Conservation (phyloP, 64 coral and sea anemone genomes). For the Pocillopora verrucosa region DNA sequence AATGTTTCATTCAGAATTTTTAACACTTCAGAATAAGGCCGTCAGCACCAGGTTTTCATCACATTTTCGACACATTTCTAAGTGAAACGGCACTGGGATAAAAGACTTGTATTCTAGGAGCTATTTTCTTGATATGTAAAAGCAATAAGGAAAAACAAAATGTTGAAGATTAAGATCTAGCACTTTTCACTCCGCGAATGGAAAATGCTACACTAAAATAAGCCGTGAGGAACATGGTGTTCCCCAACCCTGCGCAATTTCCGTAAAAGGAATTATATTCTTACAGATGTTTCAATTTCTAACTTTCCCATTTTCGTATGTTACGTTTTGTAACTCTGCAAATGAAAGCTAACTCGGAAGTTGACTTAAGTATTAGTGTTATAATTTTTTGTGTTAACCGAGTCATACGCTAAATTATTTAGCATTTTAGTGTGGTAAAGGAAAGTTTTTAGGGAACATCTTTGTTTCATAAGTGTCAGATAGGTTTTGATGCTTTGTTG, state of each 20-base stretch:
- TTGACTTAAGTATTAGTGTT: too few relatives aligned
- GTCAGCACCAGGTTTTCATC: neutral
- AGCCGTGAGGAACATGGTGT: too few relatives aligned
- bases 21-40: neutral
- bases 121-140: neutral
- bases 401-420: slow-evolving; percentile 8
- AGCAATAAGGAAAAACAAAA: neutral
- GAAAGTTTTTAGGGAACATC: neutral
- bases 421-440: neutral
- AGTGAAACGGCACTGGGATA: neutral
- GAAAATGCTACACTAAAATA: too few relatives aligned
- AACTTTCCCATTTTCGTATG: too few relatives aligned
- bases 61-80: neutral
- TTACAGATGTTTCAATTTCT: too few relatives aligned
- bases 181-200: neutral
- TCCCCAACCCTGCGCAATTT: too few relatives aligned
- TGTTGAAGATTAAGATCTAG: neutral
- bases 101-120: neutral
- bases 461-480: neutral
- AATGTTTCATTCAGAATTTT: neutral
- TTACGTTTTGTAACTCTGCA: too few relatives aligned
- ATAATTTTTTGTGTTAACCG: neutral
- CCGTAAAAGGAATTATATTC: too few relatives aligned
- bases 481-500: neutral
- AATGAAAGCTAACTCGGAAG: too few relatives aligned